Percentiles rank a stretch among this genome's conserved stretches.
Evolutionary conservation across 2,113 vertebrate species (phyloP).

Genomic region (Scopus umbretta): DNA sequence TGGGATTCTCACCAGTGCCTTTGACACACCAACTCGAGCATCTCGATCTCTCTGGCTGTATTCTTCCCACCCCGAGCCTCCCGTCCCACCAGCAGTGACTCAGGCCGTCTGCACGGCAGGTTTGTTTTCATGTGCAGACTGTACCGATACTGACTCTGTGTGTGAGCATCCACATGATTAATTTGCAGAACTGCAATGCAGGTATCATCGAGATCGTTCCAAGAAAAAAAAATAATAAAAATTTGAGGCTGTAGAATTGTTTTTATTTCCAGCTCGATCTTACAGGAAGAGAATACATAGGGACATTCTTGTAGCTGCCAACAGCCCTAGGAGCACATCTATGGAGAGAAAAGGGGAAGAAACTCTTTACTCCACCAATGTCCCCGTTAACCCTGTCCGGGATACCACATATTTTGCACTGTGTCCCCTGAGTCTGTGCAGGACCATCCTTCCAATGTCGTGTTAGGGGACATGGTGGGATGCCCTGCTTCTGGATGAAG

Average conservation of each 20-base stretch:
- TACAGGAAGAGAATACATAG: background rate
- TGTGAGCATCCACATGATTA: background rate
- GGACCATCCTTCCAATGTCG: accelerated
- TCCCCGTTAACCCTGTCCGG: background rate
- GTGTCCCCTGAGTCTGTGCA: background rate
- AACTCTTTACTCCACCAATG: background rate
- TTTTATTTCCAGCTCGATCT: background rate
- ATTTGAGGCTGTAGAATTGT: background rate
- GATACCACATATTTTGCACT: background rate
- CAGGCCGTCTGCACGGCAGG: background rate
- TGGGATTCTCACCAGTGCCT: background rate
- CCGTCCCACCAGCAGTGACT: background rate
- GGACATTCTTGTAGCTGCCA: background rate
- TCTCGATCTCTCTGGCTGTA: background rate
- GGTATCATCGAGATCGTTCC: background rate
- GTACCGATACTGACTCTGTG: background rate
- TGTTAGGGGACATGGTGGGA: background rate
- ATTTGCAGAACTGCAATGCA: background rate
- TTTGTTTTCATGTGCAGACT: background rate
- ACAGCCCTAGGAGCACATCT: background rate
- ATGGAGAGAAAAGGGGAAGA: background rate
- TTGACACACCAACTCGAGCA: background rate
- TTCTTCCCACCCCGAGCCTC: background rate
- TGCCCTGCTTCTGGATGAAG: background rate
- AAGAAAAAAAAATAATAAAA: background rate